These are phyloP conservation scores for Laspeyria flexula DNA, from an alignment of 2,888 invertebrate species.

Conservation along the genomic window DNA sequence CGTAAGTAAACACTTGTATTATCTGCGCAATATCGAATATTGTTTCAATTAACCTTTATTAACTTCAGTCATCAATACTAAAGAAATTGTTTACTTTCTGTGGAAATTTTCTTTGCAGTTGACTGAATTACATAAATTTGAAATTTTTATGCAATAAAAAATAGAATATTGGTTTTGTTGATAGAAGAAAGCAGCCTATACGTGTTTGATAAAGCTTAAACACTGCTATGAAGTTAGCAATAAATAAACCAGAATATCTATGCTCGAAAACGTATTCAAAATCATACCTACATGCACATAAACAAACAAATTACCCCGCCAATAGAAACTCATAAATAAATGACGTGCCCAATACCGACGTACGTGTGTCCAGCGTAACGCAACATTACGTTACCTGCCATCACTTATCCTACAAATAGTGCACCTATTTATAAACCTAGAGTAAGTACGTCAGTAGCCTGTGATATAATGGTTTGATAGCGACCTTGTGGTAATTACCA, in stretches of 20 bases:
- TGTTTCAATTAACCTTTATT: neutral
- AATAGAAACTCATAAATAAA: neutral
- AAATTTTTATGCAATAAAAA: no score
- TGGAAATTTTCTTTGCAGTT: no score
- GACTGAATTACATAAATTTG: no score
- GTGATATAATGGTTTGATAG: conserved; percentile 47
- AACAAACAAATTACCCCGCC: neutral
- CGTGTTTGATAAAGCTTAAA: no score
- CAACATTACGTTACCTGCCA: conserved; percentile 31
- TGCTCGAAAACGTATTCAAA: no score
- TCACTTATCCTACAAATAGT: conserved; percentile 46
- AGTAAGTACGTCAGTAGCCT: conserved; percentile 54
- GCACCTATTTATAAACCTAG: conserved; percentile 53
- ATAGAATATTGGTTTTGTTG: no score
- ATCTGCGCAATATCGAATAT: neutral
- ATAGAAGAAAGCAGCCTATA: no score
- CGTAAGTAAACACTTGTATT: conserved; percentile 6
- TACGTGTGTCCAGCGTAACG: neutral
- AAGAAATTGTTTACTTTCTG: no score
- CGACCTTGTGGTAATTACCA: conserved; percentile 54
- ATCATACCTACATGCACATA: no score
- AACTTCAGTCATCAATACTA: neutral
- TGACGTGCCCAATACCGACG: neutral
- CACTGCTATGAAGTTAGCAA: no score
- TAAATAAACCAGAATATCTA: no score